Conservation (phyloP, 1,140 invertebrate species). For the Pogonomyrmex barbatus region DNA sequence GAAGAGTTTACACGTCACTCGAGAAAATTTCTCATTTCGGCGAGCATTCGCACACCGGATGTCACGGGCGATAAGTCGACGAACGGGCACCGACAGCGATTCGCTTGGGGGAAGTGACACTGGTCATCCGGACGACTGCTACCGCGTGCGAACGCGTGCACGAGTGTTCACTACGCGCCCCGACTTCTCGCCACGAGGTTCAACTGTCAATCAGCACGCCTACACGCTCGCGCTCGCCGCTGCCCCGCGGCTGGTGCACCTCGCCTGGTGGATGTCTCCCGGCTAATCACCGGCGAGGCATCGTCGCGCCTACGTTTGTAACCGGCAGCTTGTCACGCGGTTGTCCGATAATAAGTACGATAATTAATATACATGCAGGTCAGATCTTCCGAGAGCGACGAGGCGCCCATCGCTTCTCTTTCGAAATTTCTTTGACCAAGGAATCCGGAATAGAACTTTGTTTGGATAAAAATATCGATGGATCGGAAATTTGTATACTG, state of each 20-base stretch:
- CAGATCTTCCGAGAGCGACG: not conserved
- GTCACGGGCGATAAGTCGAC: constrained; percentile 55
- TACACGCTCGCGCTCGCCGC: constrained; percentile 22
- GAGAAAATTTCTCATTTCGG: not conserved
- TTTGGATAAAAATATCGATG: too few relatives aligned
- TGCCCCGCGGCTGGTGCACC: not conserved
- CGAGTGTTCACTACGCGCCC: constrained; percentile 52
- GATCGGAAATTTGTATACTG: too few relatives aligned
- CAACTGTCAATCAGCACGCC: constrained; percentile 49
- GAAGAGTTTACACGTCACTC: not conserved
- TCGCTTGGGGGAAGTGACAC: constrained; percentile 78
- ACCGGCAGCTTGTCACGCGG: not conserved
- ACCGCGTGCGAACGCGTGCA: constrained; percentile 59
- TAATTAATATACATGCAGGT: constrained; percentile 8
- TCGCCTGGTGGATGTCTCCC: constrained; percentile 26
- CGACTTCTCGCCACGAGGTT: constrained; percentile 65
- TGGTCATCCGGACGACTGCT: constrained; percentile 65
- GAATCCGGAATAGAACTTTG: too few relatives aligned
- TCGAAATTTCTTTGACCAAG: not conserved
- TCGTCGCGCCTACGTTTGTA: constrained; percentile 17
- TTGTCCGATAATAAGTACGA: constrained; percentile 13
- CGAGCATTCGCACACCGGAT: not conserved
- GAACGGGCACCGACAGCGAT: constrained; percentile 72
- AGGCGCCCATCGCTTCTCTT: not conserved
- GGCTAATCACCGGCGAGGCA: constrained; percentile 53